These are phyloP conservation scores for Slavum lentiscoides DNA, from an alignment of 2,888 invertebrate species.

Conservation along the genomic window DNA sequence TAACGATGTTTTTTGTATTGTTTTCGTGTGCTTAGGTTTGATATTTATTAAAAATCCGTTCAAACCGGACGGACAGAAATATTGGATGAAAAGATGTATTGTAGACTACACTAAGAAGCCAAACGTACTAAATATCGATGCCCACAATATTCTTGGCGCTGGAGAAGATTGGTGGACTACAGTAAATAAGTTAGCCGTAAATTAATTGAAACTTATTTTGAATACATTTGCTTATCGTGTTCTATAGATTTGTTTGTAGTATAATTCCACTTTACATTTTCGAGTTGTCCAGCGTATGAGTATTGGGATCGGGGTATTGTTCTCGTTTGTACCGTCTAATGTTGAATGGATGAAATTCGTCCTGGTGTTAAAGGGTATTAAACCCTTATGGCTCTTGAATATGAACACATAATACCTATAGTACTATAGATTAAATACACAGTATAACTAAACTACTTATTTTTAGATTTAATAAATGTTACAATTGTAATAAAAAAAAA, in stretches of 20 bases:
- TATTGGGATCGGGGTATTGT: too few relatives aligned
- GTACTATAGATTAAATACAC: too few relatives aligned
- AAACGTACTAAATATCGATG: conserved; percentile 72
- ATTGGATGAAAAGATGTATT: conserved; percentile 80
- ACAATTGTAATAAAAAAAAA: not conserved
- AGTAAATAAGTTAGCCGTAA: conserved; percentile 61
- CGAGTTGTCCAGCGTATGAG: too few relatives aligned
- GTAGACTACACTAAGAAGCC: conserved; percentile 76
- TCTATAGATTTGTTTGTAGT: not conserved
- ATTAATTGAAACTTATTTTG: not conserved
- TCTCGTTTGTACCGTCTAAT: too few relatives aligned
- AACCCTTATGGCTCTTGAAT: too few relatives aligned
- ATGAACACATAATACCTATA: too few relatives aligned
- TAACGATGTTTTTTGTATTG: conserved; percentile 2
- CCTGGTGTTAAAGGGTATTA: too few relatives aligned
- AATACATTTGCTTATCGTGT: not conserved
- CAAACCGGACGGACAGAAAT: conserved; percentile 73
- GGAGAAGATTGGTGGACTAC: conserved; percentile 70
- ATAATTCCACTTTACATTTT: too few relatives aligned
- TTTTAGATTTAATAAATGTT: not conserved
- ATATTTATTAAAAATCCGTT: conserved; percentile 84
- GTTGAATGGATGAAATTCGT: too few relatives aligned
- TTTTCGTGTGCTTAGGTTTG: conserved; percentile 65
- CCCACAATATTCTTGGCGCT: conserved; percentile 60
- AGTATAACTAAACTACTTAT: not conserved